Evolutionary conservation across 2,797 vertebrate species (phyloP), one percentile per base, ranked within the genome.

Genomic region (Meriones psammophilus): DNA sequence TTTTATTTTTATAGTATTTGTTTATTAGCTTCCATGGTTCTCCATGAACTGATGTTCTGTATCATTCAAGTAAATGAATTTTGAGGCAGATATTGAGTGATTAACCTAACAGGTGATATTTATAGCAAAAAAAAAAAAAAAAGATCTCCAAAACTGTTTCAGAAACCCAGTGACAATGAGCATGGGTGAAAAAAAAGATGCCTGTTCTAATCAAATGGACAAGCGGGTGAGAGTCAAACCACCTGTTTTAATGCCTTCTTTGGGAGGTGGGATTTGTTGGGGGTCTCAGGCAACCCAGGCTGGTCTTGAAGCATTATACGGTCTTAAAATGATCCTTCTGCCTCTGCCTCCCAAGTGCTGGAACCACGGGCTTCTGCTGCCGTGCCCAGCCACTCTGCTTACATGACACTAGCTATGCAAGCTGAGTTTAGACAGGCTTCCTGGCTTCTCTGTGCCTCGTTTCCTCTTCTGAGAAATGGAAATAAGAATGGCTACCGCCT

Each of bases 391-490:
- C 28, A 46, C 8, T 36, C 42, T 33, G 17, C 14, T 36, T 89
- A 22, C 69, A 33, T 4, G 71, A n/a, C 42, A 86, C 69, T 81
- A n/a, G 17, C 88, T 85, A 58, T 58, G 56, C 64, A 91, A 39
- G 83, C 17, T 64, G 56, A 93, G 84, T 87, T 84, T 15, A 77
- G 81, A 62, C 46, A 69, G 69, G 54, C 89, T 88, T 84, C 78
- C 87, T 46, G 33, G 68, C 33, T 42, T 95, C 66, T 94, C 66
- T 39, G 60, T 87, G 87, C 71, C 91, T 94, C 87, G 78, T 76
- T 58, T 58, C 88, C 92, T 93, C 89, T 93, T 93, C 84, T 88
- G 90, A 69, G 92, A 92, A 86, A 88, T 14, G 50, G 84, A 73
- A 64, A 33, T 33, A 36, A 84, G 54, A 94, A 64, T 0, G 0